A percentile compares a stretch with the other conserved stretches of the same genome.
Conservation (phyloP, 2,888 invertebrate genomes). For the Luffia ferchaultella region DNA sequence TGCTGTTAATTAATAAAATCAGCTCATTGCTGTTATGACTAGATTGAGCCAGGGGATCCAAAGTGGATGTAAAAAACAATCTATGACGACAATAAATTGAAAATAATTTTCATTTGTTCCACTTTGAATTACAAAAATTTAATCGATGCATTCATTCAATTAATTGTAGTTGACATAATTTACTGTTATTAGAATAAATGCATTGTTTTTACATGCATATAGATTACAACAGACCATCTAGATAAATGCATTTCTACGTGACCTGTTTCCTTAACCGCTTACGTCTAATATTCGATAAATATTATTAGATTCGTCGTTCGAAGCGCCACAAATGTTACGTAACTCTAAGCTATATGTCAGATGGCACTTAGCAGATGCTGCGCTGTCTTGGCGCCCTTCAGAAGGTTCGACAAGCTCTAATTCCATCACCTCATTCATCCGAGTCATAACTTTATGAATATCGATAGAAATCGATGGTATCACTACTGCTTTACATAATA, state of each 20-base stretch:
- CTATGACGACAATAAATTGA: too few species aligned
- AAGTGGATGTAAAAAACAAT: slow-evolving; percentile 45
- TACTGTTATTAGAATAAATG: slow-evolving; percentile 2
- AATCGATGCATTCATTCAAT: slow-evolving; percentile 30
- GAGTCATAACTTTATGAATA: too few species aligned
- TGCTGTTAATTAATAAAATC: not conserved
- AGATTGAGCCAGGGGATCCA: slow-evolving; percentile 60
- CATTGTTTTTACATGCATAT: slow-evolving; percentile 8
- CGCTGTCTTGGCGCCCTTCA: slow-evolving; percentile 28
- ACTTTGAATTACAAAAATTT: slow-evolving; percentile 31
- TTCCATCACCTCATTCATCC: not conserved
- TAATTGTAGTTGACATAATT: slow-evolving; percentile 5
- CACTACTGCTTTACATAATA: too few species aligned
- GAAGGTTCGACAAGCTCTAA: not conserved
- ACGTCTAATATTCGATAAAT: slow-evolving; percentile 53
- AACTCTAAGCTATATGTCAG: slow-evolving; percentile 55
- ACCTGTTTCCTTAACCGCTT: slow-evolving; percentile 41
- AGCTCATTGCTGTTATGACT: slow-evolving; percentile 60
- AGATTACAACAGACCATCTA: slow-evolving; percentile 30
- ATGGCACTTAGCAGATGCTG: slow-evolving; percentile 57
- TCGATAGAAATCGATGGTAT: too few species aligned
- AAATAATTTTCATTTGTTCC: slow-evolving; percentile 44
- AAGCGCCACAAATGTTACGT: slow-evolving; percentile 52
- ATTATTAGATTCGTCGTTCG: slow-evolving; percentile 57
- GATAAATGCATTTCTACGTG: slow-evolving; percentile 29